phyloP scores from a whole-genome alignment of 2,113 vertebrate species.

The Hepsetus odoe region DNA sequence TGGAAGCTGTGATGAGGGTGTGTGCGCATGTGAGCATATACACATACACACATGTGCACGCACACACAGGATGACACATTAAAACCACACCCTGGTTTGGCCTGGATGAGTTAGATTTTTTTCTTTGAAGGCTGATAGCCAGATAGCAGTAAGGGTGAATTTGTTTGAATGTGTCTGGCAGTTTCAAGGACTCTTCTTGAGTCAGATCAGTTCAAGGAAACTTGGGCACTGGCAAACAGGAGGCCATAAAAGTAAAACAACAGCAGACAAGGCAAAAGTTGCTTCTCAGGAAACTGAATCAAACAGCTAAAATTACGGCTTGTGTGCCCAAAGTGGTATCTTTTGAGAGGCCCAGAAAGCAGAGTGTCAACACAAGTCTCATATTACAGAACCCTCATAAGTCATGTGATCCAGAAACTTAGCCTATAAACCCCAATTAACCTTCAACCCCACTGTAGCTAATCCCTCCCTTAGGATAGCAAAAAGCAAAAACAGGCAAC shows the following conservation, averaged over 20 bases:
- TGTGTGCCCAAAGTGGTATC: no score
- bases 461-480: not conserved
- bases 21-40: not conserved
- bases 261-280: constrained; percentile 7
- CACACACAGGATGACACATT: constrained; percentile 8
- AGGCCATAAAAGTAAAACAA: not conserved
- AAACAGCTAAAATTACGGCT: not conserved
- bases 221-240: constrained; percentile 1
- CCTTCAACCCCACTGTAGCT: not conserved
- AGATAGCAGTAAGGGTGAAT: not conserved
- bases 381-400: not conserved
- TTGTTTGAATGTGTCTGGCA: not conserved
- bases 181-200: not conserved
- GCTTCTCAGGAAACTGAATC: not conserved
- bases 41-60: constrained; percentile 23
- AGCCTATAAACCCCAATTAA: not conserved
- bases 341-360: not conserved
- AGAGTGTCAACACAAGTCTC: not conserved
- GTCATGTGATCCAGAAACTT: not conserved
- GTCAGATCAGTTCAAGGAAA: not conserved
- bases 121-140: not conserved
- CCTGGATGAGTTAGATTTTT: not conserved
- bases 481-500: not conserved
- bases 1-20: constrained; percentile 29
- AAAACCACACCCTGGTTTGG: not conserved